Base-by-base conservation (phyloP, 2,113 vertebrate species). In the Bungarus multicinctus region DNA sequence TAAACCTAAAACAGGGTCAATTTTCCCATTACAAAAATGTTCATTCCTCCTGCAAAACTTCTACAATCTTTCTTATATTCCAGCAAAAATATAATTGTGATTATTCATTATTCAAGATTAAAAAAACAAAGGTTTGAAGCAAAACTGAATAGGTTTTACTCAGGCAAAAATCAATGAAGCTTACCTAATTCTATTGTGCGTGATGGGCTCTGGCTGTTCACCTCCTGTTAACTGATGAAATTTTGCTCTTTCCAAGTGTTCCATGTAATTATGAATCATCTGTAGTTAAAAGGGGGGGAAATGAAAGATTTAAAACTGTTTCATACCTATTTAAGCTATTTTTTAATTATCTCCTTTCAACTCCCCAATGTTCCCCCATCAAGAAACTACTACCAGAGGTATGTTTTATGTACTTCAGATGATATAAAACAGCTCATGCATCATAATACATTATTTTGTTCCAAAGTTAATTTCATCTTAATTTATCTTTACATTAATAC, bases 221-320 rank as follows among this genome's bases (percentile, higher is more conserved):
- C 96, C 95, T 90, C 98, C 97, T 2, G 96, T 93, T 85, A 98
- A 96, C 89, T 99, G 99, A 92, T 99, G 99, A 97, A 99, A 97
- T 98, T 99, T 99, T 88, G 98, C 98, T 94, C 99, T 98, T 97
- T 99, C 99, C 98, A 99, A 97, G 95, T 99, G 99, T 95, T 99
- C 99, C 99, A 99, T 99, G 93, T 99, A 99, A 98, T 98, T 99
- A 98, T 99, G 99, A 96, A 99, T 99, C 98, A 99, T 99, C 99
- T 99, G 97, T 86, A 96, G 95, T 95, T 95, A 97, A 96, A 0
- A 92, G 95, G 89, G 96, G 52, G 22, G 96, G 92, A 96, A 95
- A 96, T 30, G 93, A 94, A 81, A 81, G 39, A 90, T 14, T 92
- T 93, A 93, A 52, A 90, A 91, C 81, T 47, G 81, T 93, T 96